These are phyloP conservation scores for Numenius arquata DNA, from an alignment of 2,113 vertebrate genomes.

Conservation along the genomic window DNA sequence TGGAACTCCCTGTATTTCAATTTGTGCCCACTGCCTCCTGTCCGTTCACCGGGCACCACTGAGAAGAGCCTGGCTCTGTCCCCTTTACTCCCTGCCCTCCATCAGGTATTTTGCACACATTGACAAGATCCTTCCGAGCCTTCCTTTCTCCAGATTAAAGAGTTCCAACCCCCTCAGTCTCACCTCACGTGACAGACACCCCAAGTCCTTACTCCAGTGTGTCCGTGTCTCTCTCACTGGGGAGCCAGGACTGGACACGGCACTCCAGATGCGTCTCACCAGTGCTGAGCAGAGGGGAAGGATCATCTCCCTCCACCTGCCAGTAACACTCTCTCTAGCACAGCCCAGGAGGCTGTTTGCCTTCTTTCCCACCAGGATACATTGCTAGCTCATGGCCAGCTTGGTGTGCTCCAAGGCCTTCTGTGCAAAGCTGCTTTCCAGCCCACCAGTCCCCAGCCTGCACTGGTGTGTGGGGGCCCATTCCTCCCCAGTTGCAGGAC, in stretches of 20 bases:
- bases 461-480: background rate
- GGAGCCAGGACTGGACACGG: background rate
- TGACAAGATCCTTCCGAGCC: background rate
- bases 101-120: background rate
- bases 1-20: background rate
- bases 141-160: background rate
- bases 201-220: background rate
- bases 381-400: background rate
- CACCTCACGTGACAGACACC: fast-evolving
- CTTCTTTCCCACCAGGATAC: background rate
- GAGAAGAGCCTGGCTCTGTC: background rate
- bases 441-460: background rate
- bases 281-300: background rate
- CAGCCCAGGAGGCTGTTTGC: background rate
- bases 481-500: background rate
- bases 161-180: background rate
- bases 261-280: background rate
- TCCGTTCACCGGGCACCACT: background rate
- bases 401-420: background rate
- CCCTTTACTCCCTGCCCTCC: background rate
- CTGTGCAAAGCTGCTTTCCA: background rate
- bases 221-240: background rate
- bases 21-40: background rate
- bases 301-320: background rate
- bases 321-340: background rate